Evolutionary conservation across 2,888 invertebrate genomes (phyloP).

Genomic region (Tinea pellionella): DNA sequence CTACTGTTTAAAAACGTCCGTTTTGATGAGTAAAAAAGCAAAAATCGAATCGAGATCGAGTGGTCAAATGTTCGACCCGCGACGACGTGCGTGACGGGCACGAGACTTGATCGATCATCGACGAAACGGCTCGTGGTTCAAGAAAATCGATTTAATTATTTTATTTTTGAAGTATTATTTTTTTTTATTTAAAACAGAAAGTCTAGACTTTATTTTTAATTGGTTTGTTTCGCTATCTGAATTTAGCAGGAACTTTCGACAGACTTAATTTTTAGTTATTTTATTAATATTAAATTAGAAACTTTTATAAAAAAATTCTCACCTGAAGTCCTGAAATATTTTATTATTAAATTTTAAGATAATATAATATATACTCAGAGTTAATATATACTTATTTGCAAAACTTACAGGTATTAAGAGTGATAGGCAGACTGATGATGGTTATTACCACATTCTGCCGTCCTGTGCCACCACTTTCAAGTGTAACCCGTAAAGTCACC

Average conservation of each 20-base stretch:
- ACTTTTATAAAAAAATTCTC: too few species aligned
- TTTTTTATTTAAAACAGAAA: neutral
- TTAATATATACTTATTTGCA: too few species aligned
- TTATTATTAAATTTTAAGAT: too few species aligned
- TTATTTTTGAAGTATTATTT: slow-evolving; percentile 6
- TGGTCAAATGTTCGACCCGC: slow-evolving; percentile 32
- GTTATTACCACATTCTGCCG: too few species aligned
- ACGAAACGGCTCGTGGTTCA: slow-evolving; percentile 4
- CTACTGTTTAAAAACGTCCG: slow-evolving; percentile 15
- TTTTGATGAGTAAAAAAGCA: slow-evolving; percentile 18
- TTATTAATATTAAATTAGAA: too few species aligned
- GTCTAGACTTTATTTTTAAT: slow-evolving; percentile 13
- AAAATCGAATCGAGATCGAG: slow-evolving; percentile 45
- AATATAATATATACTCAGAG: too few species aligned
- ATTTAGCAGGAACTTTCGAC: neutral
- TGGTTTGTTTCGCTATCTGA: neutral
- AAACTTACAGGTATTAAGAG: too few species aligned
- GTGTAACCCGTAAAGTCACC: too few species aligned
- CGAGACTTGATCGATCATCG: slow-evolving; percentile 8
- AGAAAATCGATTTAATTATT: slow-evolving; percentile 18
- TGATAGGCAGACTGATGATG: too few species aligned
- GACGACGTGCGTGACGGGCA: slow-evolving; percentile 54
- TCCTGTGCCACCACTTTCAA: too few species aligned
- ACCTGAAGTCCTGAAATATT: too few species aligned
- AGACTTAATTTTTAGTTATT: too few species aligned